Evolutionary conservation across 2,888 invertebrate species (phyloP).

Genomic region (Drosophila picticornis): DNA sequence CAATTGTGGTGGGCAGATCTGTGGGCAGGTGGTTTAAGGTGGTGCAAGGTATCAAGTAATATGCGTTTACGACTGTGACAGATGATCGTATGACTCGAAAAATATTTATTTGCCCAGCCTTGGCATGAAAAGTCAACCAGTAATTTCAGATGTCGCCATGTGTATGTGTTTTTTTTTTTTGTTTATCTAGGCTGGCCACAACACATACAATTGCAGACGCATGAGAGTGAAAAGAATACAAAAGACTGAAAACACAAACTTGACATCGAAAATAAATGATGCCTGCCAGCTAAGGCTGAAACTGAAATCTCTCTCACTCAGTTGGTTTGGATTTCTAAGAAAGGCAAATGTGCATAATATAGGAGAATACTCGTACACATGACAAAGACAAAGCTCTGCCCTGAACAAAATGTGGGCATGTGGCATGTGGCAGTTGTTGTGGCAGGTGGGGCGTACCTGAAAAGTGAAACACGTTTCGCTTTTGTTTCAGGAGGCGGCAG

Average conservation of each 20-base stretch:
- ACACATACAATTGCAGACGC: constrained; percentile 36
- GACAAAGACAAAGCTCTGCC: constrained; percentile 66
- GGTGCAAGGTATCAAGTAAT: constrained; percentile 59
- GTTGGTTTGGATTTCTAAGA: constrained; percentile 49
- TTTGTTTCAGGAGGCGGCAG: constrained; percentile 28
- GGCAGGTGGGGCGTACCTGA: constrained; percentile 33
- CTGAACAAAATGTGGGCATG: constrained; percentile 29
- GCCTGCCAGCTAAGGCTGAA: constrained; percentile 60
- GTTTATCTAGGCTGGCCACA: constrained; percentile 5
- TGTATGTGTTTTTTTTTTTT: constrained; percentile 7
- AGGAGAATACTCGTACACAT: constrained; percentile 26
- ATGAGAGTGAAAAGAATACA: constrained; percentile 68
- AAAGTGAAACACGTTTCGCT: constrained; percentile 67
- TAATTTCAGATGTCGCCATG: constrained; percentile 54
- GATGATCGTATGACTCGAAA: constrained; percentile 37
- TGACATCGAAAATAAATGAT: constrained; percentile 80
- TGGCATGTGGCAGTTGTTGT: constrained; percentile 18
- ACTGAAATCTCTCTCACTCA: constrained; percentile 40
- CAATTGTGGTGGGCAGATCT: constrained; percentile 16
- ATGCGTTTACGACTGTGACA: constrained; percentile 60
- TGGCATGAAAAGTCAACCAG: constrained; percentile 36
- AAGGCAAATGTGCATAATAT: constrained; percentile 65
- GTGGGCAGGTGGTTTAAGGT: neutral
- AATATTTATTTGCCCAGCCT: constrained; percentile 45
- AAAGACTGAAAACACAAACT: constrained; percentile 71